Evolutionary conservation across 2,113 vertebrate species (phyloP).

Genomic region (Perca fluviatilis): DNA sequence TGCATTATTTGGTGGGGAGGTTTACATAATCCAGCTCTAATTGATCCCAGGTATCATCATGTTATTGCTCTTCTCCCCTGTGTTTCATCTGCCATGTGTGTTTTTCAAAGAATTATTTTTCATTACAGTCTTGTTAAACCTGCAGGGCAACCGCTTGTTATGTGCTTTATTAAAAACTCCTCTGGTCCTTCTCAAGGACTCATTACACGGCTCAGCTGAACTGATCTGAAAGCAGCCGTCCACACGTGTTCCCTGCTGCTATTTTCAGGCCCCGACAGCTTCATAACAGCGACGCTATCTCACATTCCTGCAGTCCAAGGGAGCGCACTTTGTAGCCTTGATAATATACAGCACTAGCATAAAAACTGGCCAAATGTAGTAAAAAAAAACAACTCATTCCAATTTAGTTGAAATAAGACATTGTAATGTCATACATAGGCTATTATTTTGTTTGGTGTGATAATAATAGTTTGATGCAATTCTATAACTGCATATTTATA

Average conservation of each 20-base stretch:
- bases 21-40: background rate
- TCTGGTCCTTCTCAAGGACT: conserved; percentile 64
- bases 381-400: background rate
- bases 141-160: conserved; percentile 12
- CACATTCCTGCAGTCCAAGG: conserved; percentile 49
- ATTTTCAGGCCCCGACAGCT: conserved; percentile 62
- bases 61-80: background rate
- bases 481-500: too few relatives aligned
- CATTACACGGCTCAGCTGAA: conserved; percentile 11
- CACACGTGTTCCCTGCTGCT: conserved; percentile 59
- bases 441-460: background rate
- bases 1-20: background rate
- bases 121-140: conserved; percentile 8
- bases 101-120: background rate
- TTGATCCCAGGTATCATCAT: conserved; percentile 10
- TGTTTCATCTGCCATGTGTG: background rate
- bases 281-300: conserved; percentile 56
- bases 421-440: background rate
- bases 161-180: conserved; percentile 52
- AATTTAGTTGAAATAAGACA: background rate
- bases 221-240: conserved; percentile 45
- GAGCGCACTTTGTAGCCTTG: conserved; percentile 53
- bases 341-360: background rate
- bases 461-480: background rate
- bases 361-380: background rate